phyloP scores from a whole-genome alignment of 2,797 vertebrate species.

The Merluccius polli region DNA sequence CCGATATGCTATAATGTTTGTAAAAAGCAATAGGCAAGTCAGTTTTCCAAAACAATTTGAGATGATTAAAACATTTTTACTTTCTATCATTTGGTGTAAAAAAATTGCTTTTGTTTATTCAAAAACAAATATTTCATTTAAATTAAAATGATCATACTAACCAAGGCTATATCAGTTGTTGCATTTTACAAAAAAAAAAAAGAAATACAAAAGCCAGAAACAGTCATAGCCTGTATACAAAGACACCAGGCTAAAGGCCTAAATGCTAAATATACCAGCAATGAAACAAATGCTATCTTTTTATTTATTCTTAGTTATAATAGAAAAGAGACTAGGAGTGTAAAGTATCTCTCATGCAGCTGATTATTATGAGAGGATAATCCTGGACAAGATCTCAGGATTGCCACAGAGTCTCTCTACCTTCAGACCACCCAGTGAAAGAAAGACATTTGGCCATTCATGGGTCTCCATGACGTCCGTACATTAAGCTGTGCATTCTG shows the following conservation, averaged over 20 bases:
- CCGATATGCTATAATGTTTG: not conserved
- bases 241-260: conserved; percentile 14
- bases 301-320: not conserved
- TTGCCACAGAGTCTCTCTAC: conserved; percentile 44
- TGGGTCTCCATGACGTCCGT: not conserved
- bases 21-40: not conserved
- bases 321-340: conserved; percentile 12
- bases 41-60: not conserved
- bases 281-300: conserved; percentile 1
- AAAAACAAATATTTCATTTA: not conserved
- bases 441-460: conserved; percentile 47
- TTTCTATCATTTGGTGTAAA: not conserved
- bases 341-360: not conserved
- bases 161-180: not conserved
- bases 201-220: not conserved
- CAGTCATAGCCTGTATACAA: not conserved
- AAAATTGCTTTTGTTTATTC: not conserved
- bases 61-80: not conserved
- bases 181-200: conserved; percentile 12
- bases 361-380: conserved; percentile 1
- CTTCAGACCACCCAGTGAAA: conserved; percentile 67
- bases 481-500: conserved; percentile 56
- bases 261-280: conserved; percentile 11
- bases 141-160: too few relatives aligned
- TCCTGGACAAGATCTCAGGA: conserved; percentile 33